These are phyloP conservation scores for Saguinus oedipus DNA, from an alignment of 2,797 vertebrate genomes.

Conservation along the genomic window DNA sequence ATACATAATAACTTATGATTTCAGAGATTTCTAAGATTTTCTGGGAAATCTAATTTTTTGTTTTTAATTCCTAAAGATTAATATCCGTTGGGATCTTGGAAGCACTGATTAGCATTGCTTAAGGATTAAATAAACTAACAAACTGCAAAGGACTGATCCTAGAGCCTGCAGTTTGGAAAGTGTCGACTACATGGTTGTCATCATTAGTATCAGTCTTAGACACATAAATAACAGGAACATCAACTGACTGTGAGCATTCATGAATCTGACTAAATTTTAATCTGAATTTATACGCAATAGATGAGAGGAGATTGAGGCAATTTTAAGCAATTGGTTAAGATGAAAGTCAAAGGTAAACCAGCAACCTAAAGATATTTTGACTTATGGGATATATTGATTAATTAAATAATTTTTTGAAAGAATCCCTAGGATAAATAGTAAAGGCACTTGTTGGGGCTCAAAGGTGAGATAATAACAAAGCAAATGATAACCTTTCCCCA, in stretches of 20 bases:
- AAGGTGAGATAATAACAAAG: slow-evolving; percentile 18
- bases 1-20: slow-evolving; percentile 21
- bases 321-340: slow-evolving; percentile 27
- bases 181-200: not conserved
- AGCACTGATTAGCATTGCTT: not conserved
- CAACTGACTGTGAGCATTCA: not conserved
- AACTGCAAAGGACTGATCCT: not conserved
- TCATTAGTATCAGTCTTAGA: not conserved
- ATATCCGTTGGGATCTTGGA: not conserved
- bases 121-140: not conserved
- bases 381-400: not conserved
- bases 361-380: not conserved
- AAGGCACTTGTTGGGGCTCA: not conserved
- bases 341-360: not conserved
- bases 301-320: not conserved
- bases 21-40: not conserved
- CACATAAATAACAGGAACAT: not conserved
- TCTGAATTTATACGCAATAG: not conserved
- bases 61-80: not conserved
- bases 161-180: not conserved
- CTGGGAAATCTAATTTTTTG: slow-evolving; percentile 34
- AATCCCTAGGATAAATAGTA: not conserved
- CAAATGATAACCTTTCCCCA: not conserved
- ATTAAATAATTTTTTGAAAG: slow-evolving; percentile 28
- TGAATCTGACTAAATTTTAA: not conserved